These are phyloP conservation scores for Porites lutea DNA, from an alignment of 64 coral and sea anemone genomes.

Conservation along the genomic window DNA sequence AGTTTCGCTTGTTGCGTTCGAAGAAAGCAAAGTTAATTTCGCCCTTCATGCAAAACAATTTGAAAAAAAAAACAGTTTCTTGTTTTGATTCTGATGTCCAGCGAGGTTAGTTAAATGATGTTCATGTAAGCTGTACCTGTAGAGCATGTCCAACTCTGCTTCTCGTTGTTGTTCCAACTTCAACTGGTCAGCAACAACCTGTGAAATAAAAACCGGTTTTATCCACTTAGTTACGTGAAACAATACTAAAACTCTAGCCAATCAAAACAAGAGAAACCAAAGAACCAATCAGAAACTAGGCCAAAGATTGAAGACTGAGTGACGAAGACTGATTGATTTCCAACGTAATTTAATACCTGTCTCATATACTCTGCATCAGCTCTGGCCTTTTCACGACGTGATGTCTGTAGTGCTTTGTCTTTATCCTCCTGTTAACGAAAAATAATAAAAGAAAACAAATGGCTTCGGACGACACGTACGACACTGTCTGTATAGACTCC, in stretches of 20 bases:
- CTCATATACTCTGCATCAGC: conserved; percentile 98
- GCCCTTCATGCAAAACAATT: no score
- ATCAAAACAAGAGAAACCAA: no score
- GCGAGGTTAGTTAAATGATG: background rate
- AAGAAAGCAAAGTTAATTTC: no score
- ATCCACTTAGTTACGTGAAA: background rate
- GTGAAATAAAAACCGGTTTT: background rate
- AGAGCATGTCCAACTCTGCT: conserved; percentile 95
- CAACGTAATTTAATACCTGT: conserved; percentile 56
- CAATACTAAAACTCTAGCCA: background rate
- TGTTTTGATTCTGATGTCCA: no score
- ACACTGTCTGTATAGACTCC: no score
- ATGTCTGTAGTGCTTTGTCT: conserved; percentile 83
- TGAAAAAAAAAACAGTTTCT: no score
- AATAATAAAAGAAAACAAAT: background rate
- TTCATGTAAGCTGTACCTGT: conserved; percentile 62
- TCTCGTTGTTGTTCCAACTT: conserved; percentile 90
- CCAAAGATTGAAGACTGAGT: background rate
- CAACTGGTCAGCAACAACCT: conserved; percentile 94
- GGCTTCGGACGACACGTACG: no score
- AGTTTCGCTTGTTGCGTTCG: no score
- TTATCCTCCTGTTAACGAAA: conserved; percentile 74
- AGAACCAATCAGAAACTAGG: background rate
- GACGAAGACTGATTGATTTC: no score
- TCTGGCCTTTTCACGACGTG: conserved; percentile 92